These are phyloP conservation scores for Chlorodrepanis virens DNA, from an alignment of 2,113 vertebrate genomes.

Conservation along the genomic window DNA sequence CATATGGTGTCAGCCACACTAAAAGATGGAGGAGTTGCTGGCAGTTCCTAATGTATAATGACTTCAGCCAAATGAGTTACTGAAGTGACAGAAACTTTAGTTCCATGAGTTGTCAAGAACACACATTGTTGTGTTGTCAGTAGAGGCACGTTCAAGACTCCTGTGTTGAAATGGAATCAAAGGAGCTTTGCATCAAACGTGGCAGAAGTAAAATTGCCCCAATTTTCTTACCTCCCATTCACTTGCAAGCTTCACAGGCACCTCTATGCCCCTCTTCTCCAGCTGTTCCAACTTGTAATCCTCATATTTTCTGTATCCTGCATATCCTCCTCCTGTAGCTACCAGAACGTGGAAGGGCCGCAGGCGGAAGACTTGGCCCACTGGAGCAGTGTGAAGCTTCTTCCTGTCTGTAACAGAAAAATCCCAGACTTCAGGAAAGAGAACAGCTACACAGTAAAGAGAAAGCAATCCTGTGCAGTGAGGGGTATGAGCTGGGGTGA, in stretches of 20 bases:
- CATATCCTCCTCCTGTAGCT: conserved; percentile 77
- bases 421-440: not conserved
- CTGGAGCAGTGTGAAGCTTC: conserved; percentile 70
- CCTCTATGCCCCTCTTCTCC: conserved; percentile 76
- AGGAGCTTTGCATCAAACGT: not conserved
- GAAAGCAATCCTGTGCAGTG: not conserved
- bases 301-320: conserved; percentile 82
- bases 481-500: not conserved
- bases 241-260: conserved; percentile 76
- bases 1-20: not conserved
- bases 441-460: not conserved
- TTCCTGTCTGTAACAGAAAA: conserved; percentile 66
- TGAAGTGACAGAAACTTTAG: not conserved
- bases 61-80: not conserved
- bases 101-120: not conserved
- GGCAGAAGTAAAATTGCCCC: not conserved
- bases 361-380: conserved; percentile 65
- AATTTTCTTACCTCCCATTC: conserved; percentile 80
- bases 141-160: not conserved
- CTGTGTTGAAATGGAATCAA: not conserved
- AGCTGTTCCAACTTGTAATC: conserved; percentile 74
- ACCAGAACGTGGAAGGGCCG: conserved; percentile 81
- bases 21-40: not conserved
- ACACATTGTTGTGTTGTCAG: not conserved
- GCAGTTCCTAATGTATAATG: not conserved